phyloP scores from a whole-genome alignment of 1,140 invertebrate species.

The Cotesia vestalis region DNA sequence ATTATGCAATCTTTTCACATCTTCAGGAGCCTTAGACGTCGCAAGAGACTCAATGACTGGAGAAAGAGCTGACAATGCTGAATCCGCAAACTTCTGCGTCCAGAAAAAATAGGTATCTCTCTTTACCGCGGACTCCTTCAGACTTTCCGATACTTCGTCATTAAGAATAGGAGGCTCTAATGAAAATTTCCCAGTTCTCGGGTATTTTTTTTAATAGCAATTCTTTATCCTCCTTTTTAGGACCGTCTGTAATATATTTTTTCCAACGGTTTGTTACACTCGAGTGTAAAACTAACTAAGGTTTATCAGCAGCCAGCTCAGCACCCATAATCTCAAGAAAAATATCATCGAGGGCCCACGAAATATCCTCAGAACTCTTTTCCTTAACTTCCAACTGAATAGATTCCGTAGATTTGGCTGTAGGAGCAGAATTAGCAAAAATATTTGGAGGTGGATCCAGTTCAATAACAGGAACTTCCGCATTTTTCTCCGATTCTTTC shows the following conservation, averaged over 20 bases:
- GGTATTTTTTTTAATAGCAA: slow-evolving; percentile 37
- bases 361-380: background rate
- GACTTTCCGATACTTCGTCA: slow-evolving; percentile 17
- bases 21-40: slow-evolving; percentile 2
- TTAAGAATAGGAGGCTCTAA: slow-evolving; percentile 30
- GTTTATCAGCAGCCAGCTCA: slow-evolving; percentile 8
- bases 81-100: background rate
- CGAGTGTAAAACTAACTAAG: slow-evolving; percentile 17
- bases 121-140: slow-evolving; percentile 3
- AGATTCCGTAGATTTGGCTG: too few species aligned
- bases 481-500: background rate
- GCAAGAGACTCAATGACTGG: background rate
- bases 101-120: background rate
- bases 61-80: background rate
- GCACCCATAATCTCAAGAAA: slow-evolving; percentile 10
- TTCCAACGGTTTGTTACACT: slow-evolving; percentile 22
- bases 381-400: background rate
- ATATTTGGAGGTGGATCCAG: background rate
- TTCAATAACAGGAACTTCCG: background rate
- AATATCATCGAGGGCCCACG: background rate
- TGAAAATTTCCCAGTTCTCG: slow-evolving; percentile 26
- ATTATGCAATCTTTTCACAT: background rate
- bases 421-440: background rate
- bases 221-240: slow-evolving; percentile 34
- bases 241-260: slow-evolving; percentile 28